Conservation (phyloP, 1,140 invertebrate species). For the Zophobas morio region DNA sequence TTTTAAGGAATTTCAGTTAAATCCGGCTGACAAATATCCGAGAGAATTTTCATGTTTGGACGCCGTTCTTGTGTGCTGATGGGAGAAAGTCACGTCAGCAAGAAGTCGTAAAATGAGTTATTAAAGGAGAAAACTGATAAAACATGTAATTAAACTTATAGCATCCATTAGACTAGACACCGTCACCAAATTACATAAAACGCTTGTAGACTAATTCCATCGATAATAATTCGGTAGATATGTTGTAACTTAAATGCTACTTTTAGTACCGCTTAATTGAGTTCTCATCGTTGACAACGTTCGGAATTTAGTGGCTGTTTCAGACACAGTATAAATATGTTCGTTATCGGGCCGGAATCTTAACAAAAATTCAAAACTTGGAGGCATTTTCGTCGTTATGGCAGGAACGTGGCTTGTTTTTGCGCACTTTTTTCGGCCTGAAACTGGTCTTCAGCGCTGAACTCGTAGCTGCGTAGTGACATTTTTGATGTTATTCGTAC, state of each 20-base stretch:
- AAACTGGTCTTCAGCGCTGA: conserved; percentile 23
- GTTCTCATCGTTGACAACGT: conserved; percentile 39
- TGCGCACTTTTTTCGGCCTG: conserved; percentile 22
- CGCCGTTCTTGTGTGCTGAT: not conserved
- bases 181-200: conserved; percentile 39
- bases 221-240: conserved; percentile 32
- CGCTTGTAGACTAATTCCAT: conserved; percentile 40
- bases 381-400: conserved; percentile 34
- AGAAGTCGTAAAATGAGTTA: conserved; percentile 39
- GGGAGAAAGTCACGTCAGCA: conserved; percentile 37
- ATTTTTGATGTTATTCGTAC: not conserved
- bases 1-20: too few relatives aligned
- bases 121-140: conserved; percentile 41
- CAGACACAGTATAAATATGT: conserved; percentile 32
- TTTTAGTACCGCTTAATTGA: conserved; percentile 33
- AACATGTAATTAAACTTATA: conserved; percentile 36
- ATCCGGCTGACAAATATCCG: not conserved
- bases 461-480: conserved; percentile 14
- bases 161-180: conserved; percentile 35
- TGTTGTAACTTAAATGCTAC: conserved; percentile 38
- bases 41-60: conserved; percentile 17
- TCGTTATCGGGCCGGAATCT: conserved; percentile 36
- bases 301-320: conserved; percentile 34
- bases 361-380: conserved; percentile 38
- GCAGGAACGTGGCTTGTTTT: conserved; percentile 42